phyloP scores from a whole-genome alignment of 2,888 invertebrate species.

The Pandemis cinnamomeana region DNA sequence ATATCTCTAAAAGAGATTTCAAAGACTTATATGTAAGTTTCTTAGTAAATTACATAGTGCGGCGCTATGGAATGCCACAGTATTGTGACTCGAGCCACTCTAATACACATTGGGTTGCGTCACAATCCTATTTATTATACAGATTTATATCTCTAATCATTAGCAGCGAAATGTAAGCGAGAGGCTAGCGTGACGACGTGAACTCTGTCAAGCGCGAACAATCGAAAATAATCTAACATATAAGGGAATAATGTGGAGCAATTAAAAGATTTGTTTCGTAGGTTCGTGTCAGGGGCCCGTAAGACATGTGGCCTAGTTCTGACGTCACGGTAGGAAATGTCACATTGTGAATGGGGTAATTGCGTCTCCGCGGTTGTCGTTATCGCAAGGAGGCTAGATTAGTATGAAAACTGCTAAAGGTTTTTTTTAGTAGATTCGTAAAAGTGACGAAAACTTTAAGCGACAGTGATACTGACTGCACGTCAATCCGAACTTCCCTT shows the following conservation, averaged over 20 bases:
- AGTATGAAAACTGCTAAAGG: background rate
- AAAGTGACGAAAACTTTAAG: background rate
- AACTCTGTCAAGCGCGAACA: constrained; percentile 45
- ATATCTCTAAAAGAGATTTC: no score
- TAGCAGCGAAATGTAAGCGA: constrained; percentile 39
- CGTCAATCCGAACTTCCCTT: no score
- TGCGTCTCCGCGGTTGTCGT: constrained; percentile 40
- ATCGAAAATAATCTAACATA: constrained; percentile 42
- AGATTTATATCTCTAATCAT: constrained; percentile 41
- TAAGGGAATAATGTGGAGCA: constrained; percentile 48
- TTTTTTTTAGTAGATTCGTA: background rate
- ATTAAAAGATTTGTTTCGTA: constrained; percentile 50
- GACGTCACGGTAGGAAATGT: constrained; percentile 44
- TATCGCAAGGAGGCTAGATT: constrained; percentile 15
- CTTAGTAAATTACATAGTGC: background rate
- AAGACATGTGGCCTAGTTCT: constrained; percentile 50
- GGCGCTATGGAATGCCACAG: constrained; percentile 1
- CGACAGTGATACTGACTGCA: no score
- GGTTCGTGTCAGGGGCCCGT: constrained; percentile 50
- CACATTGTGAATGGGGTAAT: constrained; percentile 27
- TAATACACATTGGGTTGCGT: constrained; percentile 12
- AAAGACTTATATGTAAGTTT: no score
- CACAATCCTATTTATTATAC: constrained; percentile 22
- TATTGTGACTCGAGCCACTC: constrained; percentile 1
- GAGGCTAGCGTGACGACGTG: constrained; percentile 46